Evolutionary conservation across 92 coral and sea anemone genomes (phyloP), one percentile per base, ranked within the genome.

Genomic region (Phenganax subtilis): DNA sequence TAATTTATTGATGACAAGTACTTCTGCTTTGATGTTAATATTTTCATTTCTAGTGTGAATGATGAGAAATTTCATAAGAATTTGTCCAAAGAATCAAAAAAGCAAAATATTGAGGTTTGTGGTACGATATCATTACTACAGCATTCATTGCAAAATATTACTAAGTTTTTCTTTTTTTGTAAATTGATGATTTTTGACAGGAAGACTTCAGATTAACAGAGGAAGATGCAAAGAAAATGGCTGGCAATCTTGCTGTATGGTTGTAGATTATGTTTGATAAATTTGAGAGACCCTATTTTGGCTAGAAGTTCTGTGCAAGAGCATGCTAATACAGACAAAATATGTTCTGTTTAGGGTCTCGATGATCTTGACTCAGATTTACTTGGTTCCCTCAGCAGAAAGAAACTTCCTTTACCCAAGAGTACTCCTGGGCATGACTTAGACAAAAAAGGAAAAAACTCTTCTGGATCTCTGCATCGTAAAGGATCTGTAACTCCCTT

Each of bases 1-100:
- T 10, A 17, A 3, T 28, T 30, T 51, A 15, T 16, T 30, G 52
- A 12, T 69, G 9, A 69, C 7, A 7, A 51, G 14, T 6, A 0
- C 16, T n/a, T 51, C 54, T 17, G 30, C 30, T 69, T 11, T 69
- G 58, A 7, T 53, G 10, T 52, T 3, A 59, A 59, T 37, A 67
- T 67, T n/a, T 1, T 30, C 5, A 75, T 55, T 75, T 75, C 9
- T 54, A 93, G 97, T 85, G 92, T 96, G 20, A 93, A 90, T 55
- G 97, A 93, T 88, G 93, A 93, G 58, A 97, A 93, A 57, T 93
- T 93, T 71, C 91, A 93, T 81, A 93, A 96, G 82, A 93, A 91
- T 75, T 81, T 93, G 80, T 91, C 97, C 0, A 90, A 93, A 79
- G 87, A 89, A 90, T 96, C 97, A 37, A 97, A 89, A 30, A 90